Base-by-base conservation (phyloP, 2,113 vertebrate genomes). In the Muscicapa adusta region DNA sequence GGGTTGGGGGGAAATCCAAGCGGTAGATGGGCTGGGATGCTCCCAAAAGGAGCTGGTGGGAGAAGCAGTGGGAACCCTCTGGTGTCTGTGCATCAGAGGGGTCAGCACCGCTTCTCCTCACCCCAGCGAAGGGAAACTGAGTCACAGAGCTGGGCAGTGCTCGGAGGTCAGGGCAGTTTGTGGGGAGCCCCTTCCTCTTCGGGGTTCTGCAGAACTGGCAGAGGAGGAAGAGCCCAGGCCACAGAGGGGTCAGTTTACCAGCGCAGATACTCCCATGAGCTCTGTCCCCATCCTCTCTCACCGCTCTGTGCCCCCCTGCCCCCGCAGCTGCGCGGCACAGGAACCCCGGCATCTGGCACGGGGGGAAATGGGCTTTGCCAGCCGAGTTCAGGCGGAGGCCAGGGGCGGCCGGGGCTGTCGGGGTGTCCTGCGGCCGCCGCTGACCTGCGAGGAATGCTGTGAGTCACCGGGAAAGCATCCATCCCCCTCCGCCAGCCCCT, bases 361-460 rank as follows among this genome's bases (percentile, higher is more conserved):
- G 36, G 47, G 70, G 43, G 24, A 15, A 4, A 12, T 70, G 29
- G 1, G 20, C 53, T 75, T 66, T 54, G 85, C 78, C 78, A 31
- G 63, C 2, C 4, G 86, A 86, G 94, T 60, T 92, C 88, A 81
- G 83, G 47, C 71, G 2, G 90, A 45, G 93, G 88, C 34, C 93
- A 89, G 58, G 48, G 77, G 8, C 18, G 5, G 79, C 10, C 1
- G 13, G 67, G 14, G 94, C 93, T 43, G 66, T 9, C 20, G 13
- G 77, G 89, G 72, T 85, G 91, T 85, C 91, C 68, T 20, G 53
- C 23, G 5, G 89, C 79, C 13, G 24, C 62, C 7, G 72, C 87
- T 93, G 96, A 89, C 96, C 93, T 84, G 77, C 28, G 0, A 93
- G 86, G 94, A 97, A 97, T 91, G 87, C 76, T 19, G 85, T 91